Evolutionary conservation across 2,888 invertebrate genomes (phyloP), one percentile per base, ranked within the genome.

Genomic region (Unio pictorum): DNA sequence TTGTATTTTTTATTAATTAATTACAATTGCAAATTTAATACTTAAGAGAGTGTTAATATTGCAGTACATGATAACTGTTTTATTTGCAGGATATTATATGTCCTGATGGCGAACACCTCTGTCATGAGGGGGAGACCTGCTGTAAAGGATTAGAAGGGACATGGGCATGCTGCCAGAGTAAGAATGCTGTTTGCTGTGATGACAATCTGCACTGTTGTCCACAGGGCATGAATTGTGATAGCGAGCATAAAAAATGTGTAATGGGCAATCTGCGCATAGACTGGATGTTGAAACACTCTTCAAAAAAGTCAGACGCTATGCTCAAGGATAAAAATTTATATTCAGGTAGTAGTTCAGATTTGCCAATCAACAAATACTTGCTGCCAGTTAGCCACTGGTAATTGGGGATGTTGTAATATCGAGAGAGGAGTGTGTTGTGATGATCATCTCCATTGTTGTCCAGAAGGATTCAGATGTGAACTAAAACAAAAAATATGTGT

Each of bases 381-480:
- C 73, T 88, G 88, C 77, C 71, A 73, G 61, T 55, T 80, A 45
- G 55, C 64, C 26, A 61, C 71, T 60, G 85, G 86, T 23, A 55
- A 75, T 8, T 87, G 80, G 73, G 87, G 85, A 23, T 88, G 88
- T 72, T 88, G 88, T 45, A 15, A 45, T 45, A 15, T 45, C 3
- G 45, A 45, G 45, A 45, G 45, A 45, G 86, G 82, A 64, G 78
- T 82, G 0, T 87, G 87, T 66, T 87, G 89, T 75, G 63, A 65
- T 18, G 88, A 89, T 69, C 72, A 80, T 18, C 26, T 76, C 3
- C 86, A 88, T 68, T 89, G 89, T 72, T 89, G 88, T 75, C 83
- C 82, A 0, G 60, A 79, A 62, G 81, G 83, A 30, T 77, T 84
- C 73, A 71, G 74, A 34, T 81, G 85, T 78, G 75, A 85, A 60